phyloP scores from a whole-genome alignment of 2,888 invertebrate genomes.

The Deilephila elpenor region DNA sequence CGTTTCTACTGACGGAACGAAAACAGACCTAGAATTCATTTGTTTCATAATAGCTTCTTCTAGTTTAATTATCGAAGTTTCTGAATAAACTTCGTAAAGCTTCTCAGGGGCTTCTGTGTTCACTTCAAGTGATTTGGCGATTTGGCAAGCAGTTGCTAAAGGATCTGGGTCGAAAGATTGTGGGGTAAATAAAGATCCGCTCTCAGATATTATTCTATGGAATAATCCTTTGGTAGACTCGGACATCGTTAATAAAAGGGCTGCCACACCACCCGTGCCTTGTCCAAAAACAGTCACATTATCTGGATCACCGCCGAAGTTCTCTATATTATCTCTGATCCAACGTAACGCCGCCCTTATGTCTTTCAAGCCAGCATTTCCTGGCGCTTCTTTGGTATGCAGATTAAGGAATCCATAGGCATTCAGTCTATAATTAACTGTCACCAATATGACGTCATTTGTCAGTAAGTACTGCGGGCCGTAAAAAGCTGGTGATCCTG shows the following conservation, averaged over 20 bases:
- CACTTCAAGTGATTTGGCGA: constrained; percentile 70
- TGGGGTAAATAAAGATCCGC: constrained; percentile 69
- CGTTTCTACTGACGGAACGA: constrained; percentile 70
- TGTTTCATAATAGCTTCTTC: constrained; percentile 76
- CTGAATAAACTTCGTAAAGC: constrained; percentile 60
- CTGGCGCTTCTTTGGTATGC: constrained; percentile 70
- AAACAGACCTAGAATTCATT: constrained; percentile 73
- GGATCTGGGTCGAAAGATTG: constrained; percentile 69
- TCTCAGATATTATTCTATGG: constrained; percentile 72
- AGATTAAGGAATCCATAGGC: constrained; percentile 78
- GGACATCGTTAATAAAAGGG: constrained; percentile 71
- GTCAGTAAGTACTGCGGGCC: constrained; percentile 78
- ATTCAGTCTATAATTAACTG: constrained; percentile 80
- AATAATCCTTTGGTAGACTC: constrained; percentile 73
- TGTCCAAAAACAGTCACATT: constrained; percentile 79
- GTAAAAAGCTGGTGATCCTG: constrained; percentile 70
- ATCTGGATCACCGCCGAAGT: constrained; percentile 71
- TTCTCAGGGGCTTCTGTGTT: constrained; percentile 62
- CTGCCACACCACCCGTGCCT: constrained; percentile 75
- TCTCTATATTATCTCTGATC: constrained; percentile 70
- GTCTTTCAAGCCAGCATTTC: constrained; percentile 79
- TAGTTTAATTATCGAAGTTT: constrained; percentile 59
- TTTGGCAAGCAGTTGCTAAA: constrained; percentile 66
- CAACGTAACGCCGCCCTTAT: constrained; percentile 77
- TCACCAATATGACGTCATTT: constrained; percentile 74